Percentiles rank a stretch among this genome's conserved stretches.
These are phyloP conservation scores for Peromyscus aztecus DNA, from an alignment of 2,797 vertebrate genomes.

Conservation along the genomic window DNA sequence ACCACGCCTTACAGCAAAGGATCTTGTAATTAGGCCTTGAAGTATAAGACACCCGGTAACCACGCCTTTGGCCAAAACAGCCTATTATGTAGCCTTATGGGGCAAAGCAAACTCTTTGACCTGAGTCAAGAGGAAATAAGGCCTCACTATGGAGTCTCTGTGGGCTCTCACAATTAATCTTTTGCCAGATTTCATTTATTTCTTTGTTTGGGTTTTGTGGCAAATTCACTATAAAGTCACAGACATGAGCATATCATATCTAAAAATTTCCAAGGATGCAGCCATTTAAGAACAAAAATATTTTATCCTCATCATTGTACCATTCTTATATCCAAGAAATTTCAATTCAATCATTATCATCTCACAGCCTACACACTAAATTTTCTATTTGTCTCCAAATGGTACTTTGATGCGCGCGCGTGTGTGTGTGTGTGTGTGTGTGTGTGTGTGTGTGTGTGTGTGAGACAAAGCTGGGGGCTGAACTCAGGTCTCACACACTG, in stretches of 20 bases:
- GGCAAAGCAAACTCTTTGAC: too few species aligned
- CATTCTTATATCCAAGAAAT: neutral
- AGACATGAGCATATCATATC: neutral
- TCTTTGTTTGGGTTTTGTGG: neutral
- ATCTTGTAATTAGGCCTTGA: too few species aligned
- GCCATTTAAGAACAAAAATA: conserved; percentile 14
- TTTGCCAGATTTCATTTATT: neutral
- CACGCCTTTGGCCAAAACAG: too few species aligned
- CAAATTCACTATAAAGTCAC: conserved; percentile 37
- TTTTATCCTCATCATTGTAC: neutral
- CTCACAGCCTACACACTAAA: neutral
- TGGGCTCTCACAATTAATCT: neutral
- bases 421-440: neutral
- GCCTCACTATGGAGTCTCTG: too few species aligned
- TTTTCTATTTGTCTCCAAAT: neutral
- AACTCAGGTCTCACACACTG: neutral
- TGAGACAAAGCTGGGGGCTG: neutral
- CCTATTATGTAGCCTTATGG: too few species aligned
- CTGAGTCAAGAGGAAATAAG: too few species aligned
- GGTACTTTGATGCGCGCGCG: neutral
- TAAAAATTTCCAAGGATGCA: neutral
- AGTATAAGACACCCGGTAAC: too few species aligned
- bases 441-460: neutral
- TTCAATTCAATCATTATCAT: neutral
- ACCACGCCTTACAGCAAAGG: too few species aligned